Base-by-base conservation (phyloP, 2,797 vertebrate species). In the Xenopus petersii region DNA sequence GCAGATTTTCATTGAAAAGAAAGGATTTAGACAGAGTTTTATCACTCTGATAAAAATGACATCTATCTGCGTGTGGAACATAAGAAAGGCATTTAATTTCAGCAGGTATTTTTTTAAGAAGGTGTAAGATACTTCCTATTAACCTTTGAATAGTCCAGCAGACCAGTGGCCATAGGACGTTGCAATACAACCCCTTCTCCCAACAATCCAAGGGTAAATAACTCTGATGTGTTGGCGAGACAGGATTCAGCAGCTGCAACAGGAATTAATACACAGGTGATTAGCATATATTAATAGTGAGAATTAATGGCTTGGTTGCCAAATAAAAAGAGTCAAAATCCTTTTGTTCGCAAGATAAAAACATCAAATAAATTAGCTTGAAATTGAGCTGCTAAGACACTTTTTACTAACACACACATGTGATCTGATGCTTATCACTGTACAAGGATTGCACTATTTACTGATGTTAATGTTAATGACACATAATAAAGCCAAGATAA, bases 291-390 rank as follows among this genome's bases (percentile, higher is more conserved):
- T 73, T 56, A 69, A 4, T 73, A 68, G 65, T 47, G 36, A 11
- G 75, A 70, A 78, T 78, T 78, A 73, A 69, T 78, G 70, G 70
- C 64, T 73, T 47, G 49, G 70, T 70, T 67, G 70, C 54, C 49
- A 13, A 33, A 30, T 70, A 49, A 69, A 42, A 42, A 59, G 69
- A 51, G 26, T 59, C 42, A 73, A 30, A 67, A 69, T 73, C 70
- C 75, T 78, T 77, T 73, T 78, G 70, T 78, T 78, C 73, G 49
- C 6, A 0, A 73, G 75, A 78, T 78, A 78, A 78, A 70, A 78
- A 78, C 70, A 78, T 78, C 65, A 78, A 73, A 73, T 73, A 72
- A 77, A 67, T 56, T 24, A 77, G 65, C 3, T 42, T 42, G 36
- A 42, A 9, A 42, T 6, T 42, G 36, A 42, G 36, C 36, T 42